Evolutionary conservation across 2,797 vertebrate genomes (phyloP).

Genomic region (Cheirogaleus major): DNA sequence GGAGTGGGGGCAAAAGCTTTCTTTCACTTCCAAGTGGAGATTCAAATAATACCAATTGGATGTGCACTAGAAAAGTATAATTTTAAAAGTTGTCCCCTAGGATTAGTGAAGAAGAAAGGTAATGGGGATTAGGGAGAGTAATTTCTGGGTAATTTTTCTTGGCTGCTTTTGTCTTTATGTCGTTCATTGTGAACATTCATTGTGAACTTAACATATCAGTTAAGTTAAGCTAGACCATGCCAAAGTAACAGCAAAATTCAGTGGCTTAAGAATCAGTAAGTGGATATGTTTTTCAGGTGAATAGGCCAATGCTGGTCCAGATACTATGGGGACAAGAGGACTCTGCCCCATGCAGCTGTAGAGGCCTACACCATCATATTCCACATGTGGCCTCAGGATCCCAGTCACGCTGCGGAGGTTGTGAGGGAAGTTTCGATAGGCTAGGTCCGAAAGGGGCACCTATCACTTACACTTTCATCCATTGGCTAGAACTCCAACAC

Average conservation of each 20-base stretch:
- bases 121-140: too few species aligned
- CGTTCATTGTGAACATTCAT: too few species aligned
- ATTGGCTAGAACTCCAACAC: too few species aligned
- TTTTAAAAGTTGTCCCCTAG: background rate
- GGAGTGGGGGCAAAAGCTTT: background rate
- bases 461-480: background rate
- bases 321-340: background rate
- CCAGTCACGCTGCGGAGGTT: background rate
- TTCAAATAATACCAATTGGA: background rate
- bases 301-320: background rate
- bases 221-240: background rate
- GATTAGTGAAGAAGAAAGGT: background rate
- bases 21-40: background rate
- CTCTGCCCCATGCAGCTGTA: background rate
- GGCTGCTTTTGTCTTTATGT: rapidly evolving
- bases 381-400: background rate
- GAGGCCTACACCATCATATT: background rate
- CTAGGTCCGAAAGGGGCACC: background rate
- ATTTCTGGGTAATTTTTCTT: background rate
- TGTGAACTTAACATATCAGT: background rate
- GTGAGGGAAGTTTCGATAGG: background rate
- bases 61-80: background rate
- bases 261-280: background rate
- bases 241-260: background rate
- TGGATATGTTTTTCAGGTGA: background rate